Evolutionary conservation across 2,797 vertebrate genomes (phyloP), one percentile per base, ranked within the genome.

Genomic region (Protonibea diacanthus): DNA sequence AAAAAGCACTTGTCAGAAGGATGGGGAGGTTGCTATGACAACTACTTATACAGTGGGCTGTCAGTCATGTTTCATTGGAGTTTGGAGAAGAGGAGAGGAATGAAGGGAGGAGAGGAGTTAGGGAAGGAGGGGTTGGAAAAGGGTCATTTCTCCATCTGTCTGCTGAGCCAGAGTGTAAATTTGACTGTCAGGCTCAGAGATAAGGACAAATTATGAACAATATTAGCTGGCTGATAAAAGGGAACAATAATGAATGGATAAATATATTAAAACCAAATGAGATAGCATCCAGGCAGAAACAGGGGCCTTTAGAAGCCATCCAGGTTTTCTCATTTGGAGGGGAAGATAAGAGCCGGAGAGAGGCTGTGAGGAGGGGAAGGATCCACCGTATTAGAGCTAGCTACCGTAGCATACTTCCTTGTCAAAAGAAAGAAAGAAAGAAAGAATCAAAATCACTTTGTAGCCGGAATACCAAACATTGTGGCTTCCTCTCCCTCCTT

Each of bases 21-120:
- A 91, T 91, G 88, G 76, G 89, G 84, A 82, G 91, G 96, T 97
- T 97, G 92, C 96, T 94, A 96, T 96, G 96, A 95, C 94, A 95
- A 97, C 96, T 69, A 72, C 83, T 92, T 91, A 94, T 93, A 94
- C 86, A 94, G 94, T 89, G 60, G 84, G 89, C 93, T 94, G 95
- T 88, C 94, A 95, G 90, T 94, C 96, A 93, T 84, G 87, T 94
- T 88, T 93, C 89, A 91, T 80, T 85, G 88, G 89, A 87, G 91
- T 92, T 93, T 82, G 81, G 84, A 89, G 85, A 84, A 86, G 90
- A 86, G 78, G 86, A 82, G 70, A 83, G 83, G 66, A 78, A 84
- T 74, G 78, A 79, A 83, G 64, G 71, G 75, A 71, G 84, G 85
- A 82, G 81, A 83, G 66, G 82, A 80, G 86, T 51, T 77, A 66